Conservation (phyloP, 1,140 invertebrate species). For the Magallana ariakensis region DNA sequence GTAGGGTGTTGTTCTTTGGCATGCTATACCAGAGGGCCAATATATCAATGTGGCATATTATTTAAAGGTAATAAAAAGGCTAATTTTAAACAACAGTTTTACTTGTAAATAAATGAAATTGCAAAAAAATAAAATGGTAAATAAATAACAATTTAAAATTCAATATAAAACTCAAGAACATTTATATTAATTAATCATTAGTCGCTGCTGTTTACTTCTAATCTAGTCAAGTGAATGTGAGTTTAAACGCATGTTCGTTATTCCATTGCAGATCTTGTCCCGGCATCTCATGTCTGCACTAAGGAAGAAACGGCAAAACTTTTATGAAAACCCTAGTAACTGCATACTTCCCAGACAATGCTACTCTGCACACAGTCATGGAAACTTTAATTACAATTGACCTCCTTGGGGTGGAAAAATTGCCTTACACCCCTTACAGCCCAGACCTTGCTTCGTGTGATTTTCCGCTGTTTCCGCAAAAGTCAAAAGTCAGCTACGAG, state of each 20-base stretch:
- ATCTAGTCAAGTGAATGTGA: not conserved
- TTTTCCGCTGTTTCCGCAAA: not conserved
- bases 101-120: not conserved
- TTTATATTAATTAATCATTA: not conserved
- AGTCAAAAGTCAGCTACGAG: not conserved
- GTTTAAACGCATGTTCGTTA: too few relatives aligned
- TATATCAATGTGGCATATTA: not conserved
- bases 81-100: not conserved
- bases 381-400: not conserved
- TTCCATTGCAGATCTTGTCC: not conserved
- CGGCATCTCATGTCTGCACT: not conserved
- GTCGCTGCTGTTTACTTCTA: not conserved
- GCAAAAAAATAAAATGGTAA: not conserved
- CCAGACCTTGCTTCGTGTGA: slow-evolving; percentile 10
- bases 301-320: not conserved
- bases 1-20: not conserved
- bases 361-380: not conserved
- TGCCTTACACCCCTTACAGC: not conserved
- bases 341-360: not conserved
- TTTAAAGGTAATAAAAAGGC: not conserved
- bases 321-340: not conserved
- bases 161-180: not conserved
- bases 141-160: not conserved
- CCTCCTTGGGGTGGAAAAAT: not conserved
- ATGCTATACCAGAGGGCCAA: not conserved